Conservation (phyloP, 1,140 invertebrate species). For the Rhopalosiphum padi region DNA sequence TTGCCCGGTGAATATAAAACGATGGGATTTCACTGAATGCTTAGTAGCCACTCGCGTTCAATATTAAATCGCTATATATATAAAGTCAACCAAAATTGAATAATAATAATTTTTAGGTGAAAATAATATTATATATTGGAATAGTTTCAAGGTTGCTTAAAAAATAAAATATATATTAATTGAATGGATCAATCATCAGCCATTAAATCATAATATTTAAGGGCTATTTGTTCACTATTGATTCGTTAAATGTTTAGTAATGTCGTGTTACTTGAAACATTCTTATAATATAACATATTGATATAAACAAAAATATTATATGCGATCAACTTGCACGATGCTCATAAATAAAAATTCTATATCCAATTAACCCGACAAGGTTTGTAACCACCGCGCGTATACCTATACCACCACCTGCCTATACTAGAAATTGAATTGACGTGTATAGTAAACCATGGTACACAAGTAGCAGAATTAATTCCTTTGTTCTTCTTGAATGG, state of each 20-base stretch:
- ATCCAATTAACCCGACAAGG: background rate
- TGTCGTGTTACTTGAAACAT: too few relatives aligned
- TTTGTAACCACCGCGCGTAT: background rate
- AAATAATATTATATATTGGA: too few relatives aligned
- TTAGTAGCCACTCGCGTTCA: background rate
- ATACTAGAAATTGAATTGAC: background rate
- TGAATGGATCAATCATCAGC: too few relatives aligned
- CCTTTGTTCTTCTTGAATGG: conserved; percentile 44
- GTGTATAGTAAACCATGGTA: background rate
- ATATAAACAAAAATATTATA: background rate
- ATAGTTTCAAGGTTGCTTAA: too few relatives aligned
- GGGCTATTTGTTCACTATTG: too few relatives aligned
- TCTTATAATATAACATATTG: background rate
- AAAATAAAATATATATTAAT: too few relatives aligned
- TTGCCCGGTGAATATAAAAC: background rate
- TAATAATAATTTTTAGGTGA: too few relatives aligned
- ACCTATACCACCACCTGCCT: background rate
- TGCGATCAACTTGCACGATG: background rate
- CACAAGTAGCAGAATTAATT: conserved; percentile 29
- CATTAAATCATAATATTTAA: too few relatives aligned
- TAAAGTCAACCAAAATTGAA: too few relatives aligned
- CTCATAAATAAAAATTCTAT: background rate
- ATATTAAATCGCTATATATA: background rate
- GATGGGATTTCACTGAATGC: background rate
- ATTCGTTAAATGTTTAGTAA: too few relatives aligned